Evolutionary conservation across 2,888 invertebrate genomes (phyloP), one percentile per base, ranked within the genome.

Genomic region (Epiblema foenella): DNA sequence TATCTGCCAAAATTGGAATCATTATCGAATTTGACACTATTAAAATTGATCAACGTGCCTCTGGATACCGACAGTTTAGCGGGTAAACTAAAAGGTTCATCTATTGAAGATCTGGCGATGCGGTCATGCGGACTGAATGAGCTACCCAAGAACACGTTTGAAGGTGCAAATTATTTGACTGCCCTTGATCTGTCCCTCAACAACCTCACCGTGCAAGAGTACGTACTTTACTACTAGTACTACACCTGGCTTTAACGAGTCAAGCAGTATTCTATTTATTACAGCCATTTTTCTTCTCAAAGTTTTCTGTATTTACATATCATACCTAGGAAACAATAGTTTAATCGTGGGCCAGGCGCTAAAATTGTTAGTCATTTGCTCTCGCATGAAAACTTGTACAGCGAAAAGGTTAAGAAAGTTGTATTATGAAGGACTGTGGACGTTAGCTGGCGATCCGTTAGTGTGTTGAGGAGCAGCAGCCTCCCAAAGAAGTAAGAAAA

Each of bases 11-110:
- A 54, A 64, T 64, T 64, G 3, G 9, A 18, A 15, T 24, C 10
- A 1, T 51, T 63, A 37, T 33, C 15, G 1, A 64, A 64, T 9
- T n/a, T 64, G 20, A 39, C 33, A 39, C 2, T 2, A 0, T 18
- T 64, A 54, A n/a, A 0, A 4, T 5, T 64, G n/a, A 3, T 0
- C 1, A 0, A 24, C 7, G 20, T 64, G 39, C 52, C 37, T 4
- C 52, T 52, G 20, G 37, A 64, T 52, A 20, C 51, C 9, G 20
- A 15, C n/a, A 39, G 15, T 10, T 20, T 64, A 37, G 20, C 15
- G 20, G 52, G 64, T 1, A 54, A 9, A 17, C 11, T 64, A 0
- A 52, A 64, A n/a, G 52, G 52, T 15, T 64, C 64, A 11, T 52
- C 64, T 52, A 39, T 64, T 15, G 20, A 52, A 4, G 1, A 15